Percentiles rank a stretch among this genome's conserved stretches.
Conservation (phyloP, 2,888 invertebrate genomes). For the Thelaira solivaga region DNA sequence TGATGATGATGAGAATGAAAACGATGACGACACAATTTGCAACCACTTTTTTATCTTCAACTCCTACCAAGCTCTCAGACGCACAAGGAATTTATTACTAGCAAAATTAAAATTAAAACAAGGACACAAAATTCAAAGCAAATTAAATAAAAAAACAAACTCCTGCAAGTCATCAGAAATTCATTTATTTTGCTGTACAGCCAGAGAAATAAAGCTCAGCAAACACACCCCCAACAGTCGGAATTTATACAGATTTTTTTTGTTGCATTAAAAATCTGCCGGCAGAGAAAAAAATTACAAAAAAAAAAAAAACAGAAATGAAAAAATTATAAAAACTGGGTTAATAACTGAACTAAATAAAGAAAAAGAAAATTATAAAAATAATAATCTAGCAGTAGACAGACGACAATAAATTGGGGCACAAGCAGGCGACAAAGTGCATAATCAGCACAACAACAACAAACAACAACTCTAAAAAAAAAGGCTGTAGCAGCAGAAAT, state of each 20-base stretch:
- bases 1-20: constrained; percentile 67
- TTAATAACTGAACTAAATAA: constrained; percentile 72
- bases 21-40: constrained; percentile 67
- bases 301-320: constrained; percentile 22
- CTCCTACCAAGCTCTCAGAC: constrained; percentile 21
- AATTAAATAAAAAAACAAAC: constrained; percentile 40
- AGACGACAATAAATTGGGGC: constrained; percentile 57
- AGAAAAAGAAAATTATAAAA: constrained; percentile 32
- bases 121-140: constrained; percentile 68
- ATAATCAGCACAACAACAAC: constrained; percentile 52
- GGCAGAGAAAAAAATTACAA: background rate
- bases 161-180: constrained; percentile 52
- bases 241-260: background rate
- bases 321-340: constrained; percentile 69
- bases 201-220: background rate
- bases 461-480: background rate
- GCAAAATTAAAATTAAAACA: constrained; percentile 76
- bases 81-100: constrained; percentile 56
- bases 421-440: constrained; percentile 67
- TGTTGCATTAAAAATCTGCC: background rate
- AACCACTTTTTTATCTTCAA: constrained; percentile 5
- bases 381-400: constrained; percentile 39
- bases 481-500: background rate
- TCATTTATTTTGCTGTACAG: constrained; percentile 48
- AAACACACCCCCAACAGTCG: constrained; percentile 56